These are phyloP conservation scores for Micropterix aruncella DNA, from an alignment of 2,888 invertebrate genomes.

Conservation along the genomic window DNA sequence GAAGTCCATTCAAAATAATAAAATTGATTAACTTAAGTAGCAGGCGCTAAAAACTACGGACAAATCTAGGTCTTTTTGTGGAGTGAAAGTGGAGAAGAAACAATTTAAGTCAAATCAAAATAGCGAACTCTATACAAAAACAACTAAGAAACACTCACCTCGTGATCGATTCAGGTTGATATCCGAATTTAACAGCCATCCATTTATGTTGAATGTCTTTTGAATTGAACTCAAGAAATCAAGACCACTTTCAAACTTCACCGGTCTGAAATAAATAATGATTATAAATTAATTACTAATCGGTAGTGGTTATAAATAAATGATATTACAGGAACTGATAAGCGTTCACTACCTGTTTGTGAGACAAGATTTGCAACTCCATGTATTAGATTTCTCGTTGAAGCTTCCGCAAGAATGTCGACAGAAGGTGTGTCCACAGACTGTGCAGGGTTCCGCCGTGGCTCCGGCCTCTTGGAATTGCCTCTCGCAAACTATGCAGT, in stretches of 20 bases:
- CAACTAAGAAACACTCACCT: slow-evolving; percentile 7
- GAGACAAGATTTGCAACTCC: not conserved
- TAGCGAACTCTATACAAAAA: no score
- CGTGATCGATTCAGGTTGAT: slow-evolving; percentile 14
- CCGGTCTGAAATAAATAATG: slow-evolving; percentile 17
- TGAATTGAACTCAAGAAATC: slow-evolving; percentile 31
- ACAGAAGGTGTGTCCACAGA: not conserved
- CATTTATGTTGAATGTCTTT: slow-evolving; percentile 29
- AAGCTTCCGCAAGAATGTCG: not conserved
- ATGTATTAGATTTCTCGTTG: not conserved
- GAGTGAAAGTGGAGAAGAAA: no score
- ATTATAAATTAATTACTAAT: not conserved
- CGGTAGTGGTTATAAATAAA: no score
- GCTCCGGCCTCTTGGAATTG: not conserved
- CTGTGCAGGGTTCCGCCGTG: not conserved
- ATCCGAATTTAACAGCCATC: slow-evolving; percentile 30
- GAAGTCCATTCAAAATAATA: no score
- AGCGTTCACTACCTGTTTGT: not conserved
- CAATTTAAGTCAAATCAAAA: no score
- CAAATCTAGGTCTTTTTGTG: no score
- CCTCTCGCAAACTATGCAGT: not conserved
- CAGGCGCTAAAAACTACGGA: no score
- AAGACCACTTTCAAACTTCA: slow-evolving; percentile 29
- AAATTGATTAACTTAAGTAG: no score
- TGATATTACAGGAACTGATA: no score